Conservation (phyloP, 2,797 vertebrate genomes). For the Fringilla coelebs region DNA sequence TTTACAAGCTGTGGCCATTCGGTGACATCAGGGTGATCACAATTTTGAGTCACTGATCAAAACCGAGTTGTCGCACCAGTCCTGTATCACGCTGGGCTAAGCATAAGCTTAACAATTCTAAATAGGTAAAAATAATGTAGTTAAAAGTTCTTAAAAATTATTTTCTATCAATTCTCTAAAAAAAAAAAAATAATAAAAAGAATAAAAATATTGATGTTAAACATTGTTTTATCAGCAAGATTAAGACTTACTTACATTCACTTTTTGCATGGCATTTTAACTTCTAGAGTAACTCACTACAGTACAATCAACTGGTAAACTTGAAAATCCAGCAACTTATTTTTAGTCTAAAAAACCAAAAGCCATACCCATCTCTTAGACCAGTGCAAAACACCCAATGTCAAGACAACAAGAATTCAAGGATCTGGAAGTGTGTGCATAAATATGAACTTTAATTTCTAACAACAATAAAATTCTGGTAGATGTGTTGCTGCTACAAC, state of each 20-base stretch:
- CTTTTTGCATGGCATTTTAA: neutral
- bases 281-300: neutral
- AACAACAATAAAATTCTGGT: neutral
- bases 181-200: neutral
- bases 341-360: neutral
- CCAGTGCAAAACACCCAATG: neutral
- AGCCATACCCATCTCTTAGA: neutral
- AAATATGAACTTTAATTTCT: neutral
- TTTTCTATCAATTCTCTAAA: constrained; percentile 28
- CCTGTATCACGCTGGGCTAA: constrained; percentile 72
- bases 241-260: neutral
- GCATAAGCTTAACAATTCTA: constrained; percentile 76
- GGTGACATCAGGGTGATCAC: constrained; percentile 83
- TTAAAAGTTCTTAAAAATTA: constrained; percentile 59
- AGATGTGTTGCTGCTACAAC: neutral
- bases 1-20: constrained; percentile 85
- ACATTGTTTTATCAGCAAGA: neutral
- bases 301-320: neutral
- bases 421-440: neutral
- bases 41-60: constrained; percentile 79
- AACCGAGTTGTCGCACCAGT: constrained; percentile 72
- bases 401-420: neutral
- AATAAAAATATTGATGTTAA: neutral
- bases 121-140: constrained; percentile 71
- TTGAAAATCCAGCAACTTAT: neutral